These are phyloP conservation scores for Macrophya alboannulata DNA, from an alignment of 2,888 invertebrate genomes.

Conservation along the genomic window DNA sequence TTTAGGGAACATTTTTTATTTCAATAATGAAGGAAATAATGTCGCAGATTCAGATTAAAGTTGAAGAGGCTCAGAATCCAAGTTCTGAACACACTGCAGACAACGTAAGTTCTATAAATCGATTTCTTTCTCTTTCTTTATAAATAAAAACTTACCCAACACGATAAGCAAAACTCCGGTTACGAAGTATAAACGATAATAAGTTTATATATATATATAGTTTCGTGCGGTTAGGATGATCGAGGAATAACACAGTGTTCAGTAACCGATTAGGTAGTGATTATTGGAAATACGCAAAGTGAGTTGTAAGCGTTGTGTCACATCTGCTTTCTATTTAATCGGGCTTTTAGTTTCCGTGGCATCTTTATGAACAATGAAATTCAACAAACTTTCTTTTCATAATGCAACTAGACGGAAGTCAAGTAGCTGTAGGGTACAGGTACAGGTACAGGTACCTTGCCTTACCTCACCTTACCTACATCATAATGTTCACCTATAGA, in stretches of 20 bases:
- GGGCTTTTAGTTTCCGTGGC: slow-evolving; percentile 36
- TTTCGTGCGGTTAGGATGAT: not conserved
- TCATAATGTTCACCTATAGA: slow-evolving; percentile 31
- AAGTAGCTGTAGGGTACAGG: not conserved
- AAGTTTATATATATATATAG: not conserved
- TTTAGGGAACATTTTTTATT: not conserved
- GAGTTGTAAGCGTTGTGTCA: slow-evolving; percentile 36
- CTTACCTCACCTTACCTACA: not conserved
- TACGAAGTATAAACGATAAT: not conserved
- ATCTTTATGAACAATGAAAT: slow-evolving; percentile 51
- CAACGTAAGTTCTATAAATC: slow-evolving; percentile 27
- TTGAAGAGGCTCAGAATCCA: slow-evolving; percentile 69
- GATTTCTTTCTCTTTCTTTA: not conserved
- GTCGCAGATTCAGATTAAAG: slow-evolving; percentile 70
- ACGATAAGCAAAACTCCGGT: not conserved
- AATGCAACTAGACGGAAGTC: slow-evolving; percentile 46
- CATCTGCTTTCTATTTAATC: slow-evolving; percentile 50
- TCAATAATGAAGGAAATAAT: slow-evolving; percentile 56
- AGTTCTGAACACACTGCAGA: slow-evolving; percentile 62
- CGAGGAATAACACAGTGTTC: not conserved
- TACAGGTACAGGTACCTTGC: not conserved
- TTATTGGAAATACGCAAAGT: slow-evolving; percentile 5
- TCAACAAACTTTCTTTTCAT: slow-evolving; percentile 50
- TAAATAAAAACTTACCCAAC: not conserved
- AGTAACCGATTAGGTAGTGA: not conserved